These are phyloP conservation scores for Phoebastria nigripes DNA, from an alignment of 2,797 vertebrate genomes.

Conservation along the genomic window DNA sequence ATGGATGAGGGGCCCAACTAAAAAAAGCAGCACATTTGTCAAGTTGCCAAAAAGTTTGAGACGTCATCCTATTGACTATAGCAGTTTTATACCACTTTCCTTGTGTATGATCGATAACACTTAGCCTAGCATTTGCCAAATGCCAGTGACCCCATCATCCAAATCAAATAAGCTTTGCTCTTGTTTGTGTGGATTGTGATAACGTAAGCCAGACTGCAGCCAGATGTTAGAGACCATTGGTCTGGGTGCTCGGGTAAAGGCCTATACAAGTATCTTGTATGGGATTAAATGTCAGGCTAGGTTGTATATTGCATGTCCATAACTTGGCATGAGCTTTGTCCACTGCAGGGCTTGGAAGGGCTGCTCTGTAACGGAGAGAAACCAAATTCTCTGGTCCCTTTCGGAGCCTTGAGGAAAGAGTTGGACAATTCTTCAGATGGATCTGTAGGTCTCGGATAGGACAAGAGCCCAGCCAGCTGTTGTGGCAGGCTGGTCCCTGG, in stretches of 20 bases:
- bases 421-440: neutral
- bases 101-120: neutral
- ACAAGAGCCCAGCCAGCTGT: neutral
- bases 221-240: neutral
- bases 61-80: neutral
- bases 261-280: fast-evolving
- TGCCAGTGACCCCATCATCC: neutral
- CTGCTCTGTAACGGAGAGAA: neutral
- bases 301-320: neutral
- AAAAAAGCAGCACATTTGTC: neutral
- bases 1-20: neutral
- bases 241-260: fast-evolving
- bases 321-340: neutral
- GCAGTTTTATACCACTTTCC: neutral
- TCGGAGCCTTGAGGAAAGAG: neutral
- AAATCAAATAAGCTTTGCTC: neutral
- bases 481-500: neutral
- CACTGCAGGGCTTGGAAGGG: neutral
- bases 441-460: neutral
- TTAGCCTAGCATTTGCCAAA: neutral
- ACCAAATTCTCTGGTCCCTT: neutral
- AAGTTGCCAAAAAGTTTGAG: neutral
- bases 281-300: neutral
- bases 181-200: neutral
- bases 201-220: neutral